A percentile compares a stretch with the other conserved stretches of the same genome.
phyloP scores from a whole-genome alignment of 2,888 invertebrate species.

The Rosalia funebris region DNA sequence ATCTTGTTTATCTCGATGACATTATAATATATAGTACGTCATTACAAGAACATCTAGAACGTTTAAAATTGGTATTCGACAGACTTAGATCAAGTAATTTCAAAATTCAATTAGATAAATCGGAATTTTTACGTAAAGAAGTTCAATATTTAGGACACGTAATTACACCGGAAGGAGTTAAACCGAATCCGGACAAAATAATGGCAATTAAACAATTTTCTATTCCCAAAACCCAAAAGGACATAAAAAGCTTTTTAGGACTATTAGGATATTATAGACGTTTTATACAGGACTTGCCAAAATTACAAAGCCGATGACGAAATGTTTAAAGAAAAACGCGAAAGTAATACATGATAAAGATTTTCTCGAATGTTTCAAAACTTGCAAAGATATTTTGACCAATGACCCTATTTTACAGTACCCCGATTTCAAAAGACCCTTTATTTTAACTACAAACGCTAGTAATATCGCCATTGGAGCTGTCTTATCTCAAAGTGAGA shows the following conservation, averaged over 20 bases:
- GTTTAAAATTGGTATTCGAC: conserved; percentile 36
- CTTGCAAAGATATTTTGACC: too few relatives aligned
- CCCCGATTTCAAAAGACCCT: too few relatives aligned
- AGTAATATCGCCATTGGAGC: too few relatives aligned
- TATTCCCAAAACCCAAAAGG: conserved; percentile 35
- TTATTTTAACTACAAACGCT: too few relatives aligned
- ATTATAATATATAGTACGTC: conserved; percentile 49
- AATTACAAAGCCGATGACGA: conserved; percentile 28
- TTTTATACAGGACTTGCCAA: conserved; percentile 27
- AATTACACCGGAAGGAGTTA: conserved; percentile 33
- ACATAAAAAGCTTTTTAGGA: conserved; percentile 47
- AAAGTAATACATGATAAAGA: too few relatives aligned
- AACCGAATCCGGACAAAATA: conserved; percentile 19
- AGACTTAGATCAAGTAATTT: conserved; percentile 33
- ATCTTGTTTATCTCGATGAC: conserved; percentile 28
- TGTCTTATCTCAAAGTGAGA: too few relatives aligned
- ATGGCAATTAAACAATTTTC: conserved; percentile 12
- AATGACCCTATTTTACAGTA: too few relatives aligned
- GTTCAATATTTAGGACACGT: conserved; percentile 37
- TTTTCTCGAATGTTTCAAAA: too few relatives aligned
- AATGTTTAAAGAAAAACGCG: conserved; percentile 27
- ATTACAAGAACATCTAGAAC: conserved; percentile 48
- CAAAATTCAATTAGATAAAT: conserved; percentile 31
- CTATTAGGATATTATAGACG: conserved; percentile 36
- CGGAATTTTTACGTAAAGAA: conserved; percentile 36